phyloP scores from a whole-genome alignment of 2,888 invertebrate genomes.

The Xanthia togata region DNA sequence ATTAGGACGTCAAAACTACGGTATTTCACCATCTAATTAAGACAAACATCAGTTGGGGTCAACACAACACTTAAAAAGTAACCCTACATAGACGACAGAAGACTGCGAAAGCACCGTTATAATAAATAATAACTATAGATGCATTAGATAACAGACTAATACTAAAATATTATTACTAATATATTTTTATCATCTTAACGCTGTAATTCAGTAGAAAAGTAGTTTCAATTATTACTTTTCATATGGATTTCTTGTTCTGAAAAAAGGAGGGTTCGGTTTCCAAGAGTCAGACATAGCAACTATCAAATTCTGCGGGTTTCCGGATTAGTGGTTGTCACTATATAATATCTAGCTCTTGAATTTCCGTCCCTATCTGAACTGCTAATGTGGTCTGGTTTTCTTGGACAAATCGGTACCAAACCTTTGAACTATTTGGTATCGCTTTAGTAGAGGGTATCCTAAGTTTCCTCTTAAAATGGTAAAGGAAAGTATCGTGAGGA shows the following conservation, averaged over 20 bases:
- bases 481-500: no score
- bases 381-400: no score
- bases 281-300: no score
- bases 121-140: background rate
- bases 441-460: no score
- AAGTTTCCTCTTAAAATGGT: no score
- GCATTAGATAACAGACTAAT: no score
- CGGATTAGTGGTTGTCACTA: background rate
- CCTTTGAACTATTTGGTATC: no score
- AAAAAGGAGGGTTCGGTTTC: background rate
- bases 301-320: background rate
- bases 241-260: no score
- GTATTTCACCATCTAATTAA: constrained; percentile 24
- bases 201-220: background rate
- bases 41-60: constrained; percentile 29
- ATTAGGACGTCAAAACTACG: constrained; percentile 1
- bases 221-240: background rate
- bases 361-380: background rate
- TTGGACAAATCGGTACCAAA: no score
- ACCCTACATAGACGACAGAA: background rate
- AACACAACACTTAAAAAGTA: constrained; percentile 14
- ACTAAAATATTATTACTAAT: no score
- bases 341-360: background rate
- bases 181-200: no score
- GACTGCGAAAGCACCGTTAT: background rate